Conservation (phyloP, 2,797 vertebrate genomes). For the Gymnoscopelus microlampas region DNA sequence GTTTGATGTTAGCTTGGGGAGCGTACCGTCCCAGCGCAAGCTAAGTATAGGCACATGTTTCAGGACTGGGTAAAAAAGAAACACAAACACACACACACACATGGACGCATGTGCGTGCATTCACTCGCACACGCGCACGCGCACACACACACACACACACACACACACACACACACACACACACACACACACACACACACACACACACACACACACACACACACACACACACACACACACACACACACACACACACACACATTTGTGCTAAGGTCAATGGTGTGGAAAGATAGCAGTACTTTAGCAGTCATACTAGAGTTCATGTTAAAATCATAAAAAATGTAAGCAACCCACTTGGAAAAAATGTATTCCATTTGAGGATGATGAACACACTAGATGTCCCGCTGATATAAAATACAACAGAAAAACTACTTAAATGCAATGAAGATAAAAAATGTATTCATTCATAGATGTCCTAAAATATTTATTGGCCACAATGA, state of each 20-base stretch:
- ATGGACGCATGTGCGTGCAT: not conserved
- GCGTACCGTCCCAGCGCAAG: slow-evolving; percentile 52
- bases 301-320: no score
- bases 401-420: slow-evolving; percentile 13
- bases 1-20: slow-evolving; percentile 70
- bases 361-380: no score
- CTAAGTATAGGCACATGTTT: slow-evolving; percentile 49
- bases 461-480: slow-evolving; percentile 2
- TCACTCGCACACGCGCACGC: not conserved
- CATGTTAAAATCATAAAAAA: no score
- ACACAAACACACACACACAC: not conserved
- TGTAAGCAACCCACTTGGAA: no score
- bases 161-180: not conserved
- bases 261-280: not conserved
- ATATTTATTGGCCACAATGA: slow-evolving; percentile 2
- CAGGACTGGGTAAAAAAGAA: slow-evolving; percentile 25
- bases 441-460: no score
- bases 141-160: not conserved
- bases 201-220: not conserved
- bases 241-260: not conserved
- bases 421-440: not conserved
- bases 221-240: slow-evolving; percentile 5
- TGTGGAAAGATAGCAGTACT: no score
- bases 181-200: not conserved
- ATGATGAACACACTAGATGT: slow-evolving; percentile 13